Evolutionary conservation across 2,797 vertebrate species (phyloP).

Genomic region (Diplodus sargus): DNA sequence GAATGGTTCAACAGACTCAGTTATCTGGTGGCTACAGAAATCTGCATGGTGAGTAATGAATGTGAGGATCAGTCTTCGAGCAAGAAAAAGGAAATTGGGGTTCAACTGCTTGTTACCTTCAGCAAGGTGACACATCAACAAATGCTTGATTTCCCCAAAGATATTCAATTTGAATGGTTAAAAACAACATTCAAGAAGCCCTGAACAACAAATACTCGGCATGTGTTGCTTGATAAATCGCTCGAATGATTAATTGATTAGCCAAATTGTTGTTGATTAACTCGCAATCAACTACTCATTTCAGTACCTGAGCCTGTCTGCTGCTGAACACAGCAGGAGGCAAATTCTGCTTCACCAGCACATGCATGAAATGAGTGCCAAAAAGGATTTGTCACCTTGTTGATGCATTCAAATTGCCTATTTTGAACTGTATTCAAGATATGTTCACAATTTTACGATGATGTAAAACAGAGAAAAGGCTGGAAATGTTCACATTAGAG

Average conservation of each 20-base stretch:
- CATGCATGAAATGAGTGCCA: neutral
- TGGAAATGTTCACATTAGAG: neutral
- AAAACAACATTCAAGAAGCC: neutral
- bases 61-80: neutral
- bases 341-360: neutral
- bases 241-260: neutral
- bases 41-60: slow-evolving; percentile 90
- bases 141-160: neutral
- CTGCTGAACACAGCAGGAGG: neutral
- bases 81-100: neutral
- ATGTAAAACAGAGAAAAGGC: neutral
- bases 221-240: neutral
- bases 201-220: neutral
- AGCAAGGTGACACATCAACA: neutral
- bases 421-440: neutral
- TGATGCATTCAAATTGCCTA: neutral
- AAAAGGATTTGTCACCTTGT: neutral
- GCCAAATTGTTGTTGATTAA: neutral
- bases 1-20: slow-evolving; percentile 98
- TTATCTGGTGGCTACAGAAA: slow-evolving; percentile 95
- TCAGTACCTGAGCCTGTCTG: neutral
- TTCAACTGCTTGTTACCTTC: neutral
- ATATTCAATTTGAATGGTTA: neutral
- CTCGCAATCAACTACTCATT: neutral
- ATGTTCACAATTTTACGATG: neutral